Evolutionary conservation across 1,140 invertebrate genomes (phyloP), one percentile per base, ranked within the genome.

Genomic region (Thaumetopoea pityocampa): DNA sequence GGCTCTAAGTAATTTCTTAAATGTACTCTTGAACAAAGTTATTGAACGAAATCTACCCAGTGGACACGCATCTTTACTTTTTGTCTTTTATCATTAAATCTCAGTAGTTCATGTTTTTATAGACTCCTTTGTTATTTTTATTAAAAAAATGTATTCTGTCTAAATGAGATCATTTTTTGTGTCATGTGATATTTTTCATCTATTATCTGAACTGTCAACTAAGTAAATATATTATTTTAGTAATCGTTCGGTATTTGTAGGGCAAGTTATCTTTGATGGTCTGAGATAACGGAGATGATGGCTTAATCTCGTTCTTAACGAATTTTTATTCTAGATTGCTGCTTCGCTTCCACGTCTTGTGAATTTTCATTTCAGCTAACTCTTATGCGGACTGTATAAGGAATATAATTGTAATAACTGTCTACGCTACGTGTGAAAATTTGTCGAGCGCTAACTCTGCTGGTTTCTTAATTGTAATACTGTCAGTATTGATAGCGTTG

Each of bases 381-480:
- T 44, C 55, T 67, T 67, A 59, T 61, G 40, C 19, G 22, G 23
- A 37, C 10, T 33, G 22, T 33, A 41, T 69, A 78, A 64, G 47
- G 63, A 40, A 33, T 33, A 65, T 47, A 61, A 57, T 73, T 38
- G 53, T 32, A 24, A 38, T 27, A 43, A 30, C 37, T 27, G 22
- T 42, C 2, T 40, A 24, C 26, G 29, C 16, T 15, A 16, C 35
- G 28, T 27, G 30, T 47, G 32, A 47, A 52, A 54, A 45, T 69
- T 67, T 69, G 51, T 42, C 52, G 52, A 66, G 73, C 63, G 67
- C 71, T 43, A 62, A 54, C 52, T 70, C 62, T 61, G 56, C 68
- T 70, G 65, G 73, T 81, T 81, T 67, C 66, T 81, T 84, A 84
- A 84, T 84, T 84, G 77, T 84, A 78, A 78, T 77, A 72, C 61